Evolutionary conservation across 2,113 vertebrate species (phyloP).

Genomic region (Trogon surrucura): DNA sequence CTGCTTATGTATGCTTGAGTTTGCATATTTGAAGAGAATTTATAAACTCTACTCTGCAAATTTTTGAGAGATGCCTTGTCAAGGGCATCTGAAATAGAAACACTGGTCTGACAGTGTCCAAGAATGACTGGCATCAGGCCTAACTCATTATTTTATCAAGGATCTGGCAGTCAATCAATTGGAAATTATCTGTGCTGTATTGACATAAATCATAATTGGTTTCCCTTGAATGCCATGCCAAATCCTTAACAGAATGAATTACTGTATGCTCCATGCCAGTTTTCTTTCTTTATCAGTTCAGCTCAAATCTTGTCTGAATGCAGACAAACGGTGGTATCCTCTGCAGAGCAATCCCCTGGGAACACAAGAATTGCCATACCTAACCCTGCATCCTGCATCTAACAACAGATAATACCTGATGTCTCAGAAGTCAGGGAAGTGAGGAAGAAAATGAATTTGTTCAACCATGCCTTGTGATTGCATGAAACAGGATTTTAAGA

Average conservation of each 20-base stretch:
- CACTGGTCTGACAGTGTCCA: conserved; percentile 26
- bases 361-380: background rate
- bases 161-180: conserved; percentile 81
- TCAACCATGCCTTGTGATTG: background rate
- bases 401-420: background rate
- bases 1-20: background rate
- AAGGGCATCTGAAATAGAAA: conserved; percentile 64
- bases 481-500: background rate
- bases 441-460: background rate
- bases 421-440: background rate
- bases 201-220: conserved; percentile 84
- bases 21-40: conserved; percentile 44
- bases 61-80: conserved; percentile 56
- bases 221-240: conserved; percentile 77
- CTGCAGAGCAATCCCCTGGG: background rate
- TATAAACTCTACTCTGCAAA: conserved; percentile 53
- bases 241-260: conserved; percentile 68
- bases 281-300: conserved; percentile 72
- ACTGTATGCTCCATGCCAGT: conserved; percentile 56
- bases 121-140: conserved; percentile 70
- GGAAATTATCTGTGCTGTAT: conserved; percentile 78
- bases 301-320: conserved; percentile 70
- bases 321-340: conserved; percentile 43
- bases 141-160: conserved; percentile 79
- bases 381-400: conserved; percentile 21